Base-by-base conservation (phyloP, 2,888 invertebrate genomes). In the Sisyra terminalis region DNA sequence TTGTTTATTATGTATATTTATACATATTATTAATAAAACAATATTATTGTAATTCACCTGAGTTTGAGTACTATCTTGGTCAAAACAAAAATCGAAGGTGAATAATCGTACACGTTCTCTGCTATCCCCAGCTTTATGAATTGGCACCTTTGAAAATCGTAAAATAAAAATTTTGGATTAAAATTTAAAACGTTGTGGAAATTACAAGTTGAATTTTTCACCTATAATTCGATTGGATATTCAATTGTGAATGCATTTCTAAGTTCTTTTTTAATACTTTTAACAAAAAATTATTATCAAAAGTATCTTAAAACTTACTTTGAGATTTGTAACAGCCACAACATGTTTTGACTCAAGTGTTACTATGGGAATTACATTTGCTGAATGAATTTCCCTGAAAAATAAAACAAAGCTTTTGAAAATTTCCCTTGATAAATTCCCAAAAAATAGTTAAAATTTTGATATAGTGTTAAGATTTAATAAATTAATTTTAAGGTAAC, bases 61-160 rank as follows among this genome's bases (percentile, higher is more conserved):
- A 18, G 66, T 59, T 40, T 61, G 62, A 2, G 59, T 54, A 31
- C 70, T 64, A 24, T 67, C 62, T 47, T 73, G 71, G 50, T 72
- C 69, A 52, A 75, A 76, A 17, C 75, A 75, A 52, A 70, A 74
- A 56, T 78, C 77, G 45, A 77, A 77, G 48, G 66, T 64, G 55
- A 78, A 78, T 47, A 68, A 64, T 18, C 73, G 66, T 15, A 70
- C 66, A 32, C 78, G 67, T 54, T 74, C 71, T 5, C 78, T 66
- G 52, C 78, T 78, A 55, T 78, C 78, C 4, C 76, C 77, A 0
- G 76, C 73, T 54, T 76, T 73, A 55, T 73, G 72, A 46, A 69
- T 62, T 44, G 70, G 72, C 29, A 76, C 75, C 71, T 76, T 52
- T 40, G n/a, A n/a, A n/a, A n/a, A n/a, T n/a, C n/a, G n/a, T n/a